Conservation (phyloP, 2,888 invertebrate species). For the Thumatha senex region DNA sequence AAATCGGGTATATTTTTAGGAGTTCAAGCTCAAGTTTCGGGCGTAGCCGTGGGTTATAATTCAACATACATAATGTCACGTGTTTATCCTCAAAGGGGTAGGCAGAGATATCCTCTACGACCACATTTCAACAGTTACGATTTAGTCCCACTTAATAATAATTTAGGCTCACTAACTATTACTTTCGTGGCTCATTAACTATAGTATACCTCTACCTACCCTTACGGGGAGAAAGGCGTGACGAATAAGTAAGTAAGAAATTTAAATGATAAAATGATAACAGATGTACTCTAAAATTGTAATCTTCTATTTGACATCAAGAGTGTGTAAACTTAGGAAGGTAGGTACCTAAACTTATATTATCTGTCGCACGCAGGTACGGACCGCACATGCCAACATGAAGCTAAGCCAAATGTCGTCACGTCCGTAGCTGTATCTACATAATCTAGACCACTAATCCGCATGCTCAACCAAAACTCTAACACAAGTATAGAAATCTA, state of each 20-base stretch:
- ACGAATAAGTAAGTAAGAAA: background rate
- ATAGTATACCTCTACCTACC: too few relatives aligned
- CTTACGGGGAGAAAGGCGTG: too few relatives aligned
- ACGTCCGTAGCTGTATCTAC: slow-evolving; percentile 42
- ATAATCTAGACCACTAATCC: slow-evolving; percentile 60
- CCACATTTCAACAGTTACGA: too few relatives aligned
- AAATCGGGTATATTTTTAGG: too few relatives aligned
- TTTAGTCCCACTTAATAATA: too few relatives aligned
- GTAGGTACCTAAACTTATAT: slow-evolving; percentile 48
- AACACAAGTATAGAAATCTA: slow-evolving; percentile 8
- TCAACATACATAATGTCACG: too few relatives aligned
- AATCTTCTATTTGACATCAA: slow-evolving; percentile 1
- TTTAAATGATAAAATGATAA: slow-evolving; percentile 9
- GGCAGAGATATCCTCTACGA: too few relatives aligned
- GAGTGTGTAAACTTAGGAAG: slow-evolving; percentile 28
- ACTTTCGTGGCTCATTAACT: too few relatives aligned
- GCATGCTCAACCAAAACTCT: slow-evolving; percentile 31
- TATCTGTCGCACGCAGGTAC: slow-evolving; percentile 65
- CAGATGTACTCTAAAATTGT: slow-evolving; percentile 5
- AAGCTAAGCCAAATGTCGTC: slow-evolving; percentile 28
- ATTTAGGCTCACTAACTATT: too few relatives aligned
- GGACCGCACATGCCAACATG: slow-evolving; percentile 62
- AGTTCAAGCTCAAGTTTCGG: too few relatives aligned
- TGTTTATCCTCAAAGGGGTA: too few relatives aligned
- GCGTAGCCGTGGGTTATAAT: too few relatives aligned